Conservation (phyloP, 1,140 invertebrate species). For the Aphis gossypii region DNA sequence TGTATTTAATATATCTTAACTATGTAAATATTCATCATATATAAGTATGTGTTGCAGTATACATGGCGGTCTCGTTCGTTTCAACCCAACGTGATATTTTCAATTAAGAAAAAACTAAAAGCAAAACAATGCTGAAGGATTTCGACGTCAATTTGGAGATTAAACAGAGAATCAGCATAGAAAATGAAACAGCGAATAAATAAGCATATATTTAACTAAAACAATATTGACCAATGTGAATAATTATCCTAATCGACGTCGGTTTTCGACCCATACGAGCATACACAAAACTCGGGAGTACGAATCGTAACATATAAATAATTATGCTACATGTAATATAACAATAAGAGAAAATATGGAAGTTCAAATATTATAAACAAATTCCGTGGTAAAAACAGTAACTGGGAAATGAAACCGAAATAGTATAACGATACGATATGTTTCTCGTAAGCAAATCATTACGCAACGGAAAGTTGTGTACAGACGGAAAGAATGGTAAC, state of each 20-base stretch:
- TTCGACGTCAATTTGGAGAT: background rate
- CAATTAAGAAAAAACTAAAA: background rate
- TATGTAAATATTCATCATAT: background rate
- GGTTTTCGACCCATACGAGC: background rate
- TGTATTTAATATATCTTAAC: background rate
- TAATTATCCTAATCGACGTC: slow-evolving; percentile 2
- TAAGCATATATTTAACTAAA: slow-evolving; percentile 9
- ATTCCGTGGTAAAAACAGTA: background rate
- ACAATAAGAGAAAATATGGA: background rate
- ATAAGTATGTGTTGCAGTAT: background rate
- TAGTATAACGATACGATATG: background rate
- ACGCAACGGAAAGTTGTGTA: background rate
- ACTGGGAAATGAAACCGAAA: background rate
- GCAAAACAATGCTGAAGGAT: background rate
- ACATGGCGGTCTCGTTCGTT: background rate
- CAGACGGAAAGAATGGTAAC: background rate
- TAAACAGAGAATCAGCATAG: background rate
- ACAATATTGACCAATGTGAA: slow-evolving; percentile 19
- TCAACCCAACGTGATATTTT: background rate
- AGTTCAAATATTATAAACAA: background rate
- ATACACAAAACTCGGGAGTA: background rate
- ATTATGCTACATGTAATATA: background rate
- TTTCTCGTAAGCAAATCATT: background rate
- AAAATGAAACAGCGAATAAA: background rate
- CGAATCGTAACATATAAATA: background rate